A percentile compares a stretch with the other conserved stretches of the same genome.
phyloP scores from a whole-genome alignment of 2,113 vertebrate genomes.

The Vulpes vulpes region DNA sequence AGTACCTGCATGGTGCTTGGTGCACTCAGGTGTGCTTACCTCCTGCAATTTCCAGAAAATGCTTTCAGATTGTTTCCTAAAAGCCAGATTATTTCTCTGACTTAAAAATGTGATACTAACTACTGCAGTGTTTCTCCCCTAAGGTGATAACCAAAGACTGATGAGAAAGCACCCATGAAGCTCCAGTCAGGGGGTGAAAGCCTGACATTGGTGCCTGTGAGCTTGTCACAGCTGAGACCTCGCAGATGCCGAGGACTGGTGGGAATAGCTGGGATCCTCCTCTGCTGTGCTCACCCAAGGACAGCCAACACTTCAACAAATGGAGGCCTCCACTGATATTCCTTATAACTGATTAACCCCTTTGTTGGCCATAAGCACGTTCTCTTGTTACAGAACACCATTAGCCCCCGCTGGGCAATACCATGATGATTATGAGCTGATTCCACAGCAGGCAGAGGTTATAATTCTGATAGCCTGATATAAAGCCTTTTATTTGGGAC shows the following conservation, averaged over 20 bases:
- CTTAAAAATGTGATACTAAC: neutral
- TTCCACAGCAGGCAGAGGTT: neutral
- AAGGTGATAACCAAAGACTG: neutral
- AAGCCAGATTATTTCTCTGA: conserved; percentile 11
- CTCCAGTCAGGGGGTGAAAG: neutral
- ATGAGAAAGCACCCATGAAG: neutral
- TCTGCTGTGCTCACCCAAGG: neutral
- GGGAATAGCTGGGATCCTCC: neutral
- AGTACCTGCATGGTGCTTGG: neutral
- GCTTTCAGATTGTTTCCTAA: neutral
- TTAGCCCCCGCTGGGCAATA: neutral
- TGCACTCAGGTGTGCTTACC: neutral
- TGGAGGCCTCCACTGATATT: neutral
- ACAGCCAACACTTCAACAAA: neutral
- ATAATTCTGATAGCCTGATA: neutral
- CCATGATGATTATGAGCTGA: neutral
- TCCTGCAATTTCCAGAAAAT: neutral
- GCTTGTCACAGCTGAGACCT: conserved; percentile 19
- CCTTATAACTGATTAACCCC: neutral
- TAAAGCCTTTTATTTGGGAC: neutral
- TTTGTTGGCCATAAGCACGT: neutral
- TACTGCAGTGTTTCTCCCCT: neutral
- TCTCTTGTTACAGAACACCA: neutral
- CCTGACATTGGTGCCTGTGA: neutral
- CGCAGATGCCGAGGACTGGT: neutral